Percentiles rank a stretch among this genome's conserved stretches.
phyloP scores from a whole-genome alignment of 2,888 invertebrate species.

The Antheraea yamamai region DNA sequence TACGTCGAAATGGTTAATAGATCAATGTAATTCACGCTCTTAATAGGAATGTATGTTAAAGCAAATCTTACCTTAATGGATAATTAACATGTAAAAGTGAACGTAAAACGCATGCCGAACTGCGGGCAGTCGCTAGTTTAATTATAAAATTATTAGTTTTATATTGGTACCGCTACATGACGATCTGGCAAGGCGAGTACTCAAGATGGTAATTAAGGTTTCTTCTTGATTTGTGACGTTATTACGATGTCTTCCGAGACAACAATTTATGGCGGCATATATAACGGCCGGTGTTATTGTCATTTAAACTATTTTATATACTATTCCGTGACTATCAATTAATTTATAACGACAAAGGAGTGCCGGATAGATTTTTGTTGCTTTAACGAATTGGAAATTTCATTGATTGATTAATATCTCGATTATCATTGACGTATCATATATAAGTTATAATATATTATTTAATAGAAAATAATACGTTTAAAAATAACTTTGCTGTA shows the following conservation, averaged over 20 bases:
- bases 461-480: neutral
- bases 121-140: neutral
- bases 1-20: neutral
- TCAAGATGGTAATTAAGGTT: slow-evolving; percentile 28
- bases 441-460: neutral
- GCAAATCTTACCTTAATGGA: neutral
- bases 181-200: neutral
- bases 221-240: slow-evolving; percentile 65
- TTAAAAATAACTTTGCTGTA: neutral
- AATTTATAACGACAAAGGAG: slow-evolving; percentile 6
- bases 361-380: neutral
- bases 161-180: slow-evolving; percentile 1
- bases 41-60: neutral
- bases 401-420: neutral
- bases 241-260: slow-evolving; percentile 56
- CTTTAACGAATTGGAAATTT: neutral
- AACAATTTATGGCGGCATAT: slow-evolving; percentile 59
- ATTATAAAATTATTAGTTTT: slow-evolving; percentile 2
- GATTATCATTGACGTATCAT: neutral
- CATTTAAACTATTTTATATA: slow-evolving; percentile 31
- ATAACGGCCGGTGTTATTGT: slow-evolving; percentile 42
- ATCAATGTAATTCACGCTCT: neutral
- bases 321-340: slow-evolving; percentile 14
- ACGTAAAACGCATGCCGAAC: neutral
- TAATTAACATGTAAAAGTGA: neutral